Evolutionary conservation across 2,113 vertebrate genomes (phyloP), one percentile per base, ranked within the genome.

Genomic region (Hippocampus barbouri): DNA sequence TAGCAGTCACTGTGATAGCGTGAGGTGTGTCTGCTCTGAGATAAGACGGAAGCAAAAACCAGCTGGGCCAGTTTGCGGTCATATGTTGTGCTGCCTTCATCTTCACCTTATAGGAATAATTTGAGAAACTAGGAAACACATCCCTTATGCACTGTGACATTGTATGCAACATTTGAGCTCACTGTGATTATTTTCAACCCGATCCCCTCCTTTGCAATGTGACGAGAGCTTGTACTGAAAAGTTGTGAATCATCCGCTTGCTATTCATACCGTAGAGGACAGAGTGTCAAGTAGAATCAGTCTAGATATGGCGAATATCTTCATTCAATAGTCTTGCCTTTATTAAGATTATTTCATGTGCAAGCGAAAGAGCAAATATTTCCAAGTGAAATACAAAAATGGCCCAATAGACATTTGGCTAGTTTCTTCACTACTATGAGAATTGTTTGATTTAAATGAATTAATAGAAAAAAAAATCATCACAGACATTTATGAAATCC

Each of bases 21-120:
- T 8, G 2, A 66, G 64, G 64, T 47, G 64, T 66, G 64, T 66
- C 64, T 47, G 64, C 64, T 49, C 43, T 25, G 6, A 66, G 43
- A 66, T 27, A 66, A 43, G 23, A 47, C 45, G 64, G 64, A 47
- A 66, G 21, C 41, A 47, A 25, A 66, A 66, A 66, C 43, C 41
- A 66, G 64, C 7, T 27, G 14, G 41, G n/a, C 64, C 43, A 16
- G 64, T 66, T 27, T 66, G 23, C 43, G 8, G n/a, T 66, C 43
- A 66, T 27, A 43, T 47, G 41, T 15, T 66, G 12, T 1, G 41
- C 6, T 66, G 14, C 6, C 6, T 25, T 47, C 41, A 8, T 47
- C 41, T 66, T 61, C 27, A 61, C 6, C 14, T 66, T 23, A 5
- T 10, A 47, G 15, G 11, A 45, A 47, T 8, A 23, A 66, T 43